phyloP scores from a whole-genome alignment of 2,113 vertebrate genomes.

The Vombatus ursinus region DNA sequence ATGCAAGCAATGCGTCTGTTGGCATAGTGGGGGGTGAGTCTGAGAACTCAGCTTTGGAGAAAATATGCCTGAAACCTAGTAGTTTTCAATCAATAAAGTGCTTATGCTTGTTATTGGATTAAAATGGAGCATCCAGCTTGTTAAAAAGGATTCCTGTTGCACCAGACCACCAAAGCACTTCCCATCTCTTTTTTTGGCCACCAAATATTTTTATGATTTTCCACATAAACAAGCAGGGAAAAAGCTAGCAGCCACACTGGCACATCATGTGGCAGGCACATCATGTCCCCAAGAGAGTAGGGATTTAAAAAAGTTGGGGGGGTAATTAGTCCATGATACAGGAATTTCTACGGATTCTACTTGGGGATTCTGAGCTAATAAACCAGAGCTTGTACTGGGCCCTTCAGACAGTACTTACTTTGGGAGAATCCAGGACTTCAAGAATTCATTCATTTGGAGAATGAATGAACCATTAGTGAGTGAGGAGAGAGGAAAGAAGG shows the following conservation, averaged over 20 bases:
- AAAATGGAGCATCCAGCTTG: conserved; percentile 76
- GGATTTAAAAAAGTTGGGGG: conserved; percentile 49
- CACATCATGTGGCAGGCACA: conserved; percentile 74
- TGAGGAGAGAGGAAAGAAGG: conserved; percentile 27
- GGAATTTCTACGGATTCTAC: conserved; percentile 77
- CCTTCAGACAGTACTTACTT: conserved; percentile 60
- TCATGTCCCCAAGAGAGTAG: conserved; percentile 75
- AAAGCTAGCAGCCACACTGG: conserved; percentile 80
- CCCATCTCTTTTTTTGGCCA: conserved; percentile 80
- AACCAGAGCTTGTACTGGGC: conserved; percentile 53
- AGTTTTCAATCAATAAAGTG: conserved; percentile 61
- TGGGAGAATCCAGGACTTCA: conserved; percentile 12
- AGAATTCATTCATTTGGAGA: conserved; percentile 71
- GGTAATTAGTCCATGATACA: conserved; percentile 69
- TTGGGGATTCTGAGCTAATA: conserved; percentile 74
- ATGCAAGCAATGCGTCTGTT: conserved; percentile 71
- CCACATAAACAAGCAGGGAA: conserved; percentile 82
- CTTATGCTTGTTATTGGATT: conserved; percentile 64
- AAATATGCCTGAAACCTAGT: conserved; percentile 56
- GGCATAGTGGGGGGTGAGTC: conserved; percentile 47
- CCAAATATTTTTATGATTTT: conserved; percentile 86
- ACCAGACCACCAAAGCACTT: conserved; percentile 85
- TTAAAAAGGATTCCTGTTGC: conserved; percentile 74
- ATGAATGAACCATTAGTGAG: conserved; percentile 67
- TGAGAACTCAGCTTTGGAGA: conserved; percentile 28